Percentiles rank a stretch among this genome's conserved stretches.
Evolutionary conservation across 1,140 invertebrate species (phyloP).

Genomic region (Leucophenga varia): DNA sequence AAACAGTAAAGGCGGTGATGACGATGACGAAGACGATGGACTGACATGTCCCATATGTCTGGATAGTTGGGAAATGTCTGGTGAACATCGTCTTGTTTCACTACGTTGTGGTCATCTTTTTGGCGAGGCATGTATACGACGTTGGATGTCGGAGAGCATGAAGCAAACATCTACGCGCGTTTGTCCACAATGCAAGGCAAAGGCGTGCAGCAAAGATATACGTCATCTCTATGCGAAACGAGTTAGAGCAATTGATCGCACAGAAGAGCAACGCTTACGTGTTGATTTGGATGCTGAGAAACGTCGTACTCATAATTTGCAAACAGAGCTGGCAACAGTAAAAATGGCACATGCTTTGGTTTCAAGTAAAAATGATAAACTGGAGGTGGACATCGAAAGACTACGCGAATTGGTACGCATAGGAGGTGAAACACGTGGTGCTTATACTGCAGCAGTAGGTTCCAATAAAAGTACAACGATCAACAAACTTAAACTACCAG

Average conservation of each 20-base stretch:
- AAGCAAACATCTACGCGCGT: slow-evolving; percentile 56
- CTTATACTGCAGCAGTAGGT: no score
- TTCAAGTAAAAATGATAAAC: slow-evolving; percentile 16
- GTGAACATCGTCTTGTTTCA: slow-evolving; percentile 77
- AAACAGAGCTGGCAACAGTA: slow-evolving; percentile 60
- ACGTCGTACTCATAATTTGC: slow-evolving; percentile 52
- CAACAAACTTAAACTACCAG: no score
- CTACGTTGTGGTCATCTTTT: slow-evolving; percentile 91
- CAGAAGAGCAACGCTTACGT: slow-evolving; percentile 63
- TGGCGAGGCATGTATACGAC: slow-evolving; percentile 78
- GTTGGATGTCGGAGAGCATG: slow-evolving; percentile 67
- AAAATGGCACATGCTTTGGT: slow-evolving; percentile 61
- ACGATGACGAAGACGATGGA: slow-evolving; percentile 63
- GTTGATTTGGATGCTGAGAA: slow-evolving; percentile 60
- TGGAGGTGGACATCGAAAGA: slow-evolving; percentile 32
- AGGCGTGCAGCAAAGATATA: slow-evolving; percentile 73
- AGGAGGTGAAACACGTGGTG: slow-evolving; percentile 15
- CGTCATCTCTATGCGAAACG: slow-evolving; percentile 70
- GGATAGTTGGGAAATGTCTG: slow-evolving; percentile 82
- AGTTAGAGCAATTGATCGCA: slow-evolving; percentile 66
- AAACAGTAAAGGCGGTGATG: background rate
- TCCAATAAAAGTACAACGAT: background rate
- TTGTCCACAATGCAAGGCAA: slow-evolving; percentile 88
- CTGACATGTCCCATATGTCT: slow-evolving; percentile 84
- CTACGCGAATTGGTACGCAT: slow-evolving; percentile 24